phyloP scores from a whole-genome alignment of 2,113 vertebrate species.

The Platichthys stellatus region DNA sequence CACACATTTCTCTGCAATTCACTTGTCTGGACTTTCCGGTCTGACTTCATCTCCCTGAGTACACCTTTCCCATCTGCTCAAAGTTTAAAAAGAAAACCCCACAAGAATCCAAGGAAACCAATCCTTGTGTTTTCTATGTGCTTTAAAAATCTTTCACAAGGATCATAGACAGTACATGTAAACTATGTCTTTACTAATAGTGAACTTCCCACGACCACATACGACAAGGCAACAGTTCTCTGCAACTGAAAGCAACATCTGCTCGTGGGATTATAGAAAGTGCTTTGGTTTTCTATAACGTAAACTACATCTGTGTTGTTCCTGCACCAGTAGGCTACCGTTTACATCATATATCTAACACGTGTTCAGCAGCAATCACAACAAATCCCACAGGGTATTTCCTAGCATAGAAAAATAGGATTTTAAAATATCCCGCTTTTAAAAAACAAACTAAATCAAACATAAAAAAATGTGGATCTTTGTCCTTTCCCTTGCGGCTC shows the following conservation, averaged over 20 bases:
- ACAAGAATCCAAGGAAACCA: neutral
- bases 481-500: neutral
- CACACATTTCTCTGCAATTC: conserved; percentile 15
- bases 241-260: conserved; percentile 40
- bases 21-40: neutral
- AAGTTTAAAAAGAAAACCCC: conserved; percentile 1
- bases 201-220: conserved; percentile 16
- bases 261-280: conserved; percentile 45
- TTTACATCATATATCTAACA: conserved; percentile 12
- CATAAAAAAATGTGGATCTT: conserved; percentile 20
- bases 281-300: conserved; percentile 59
- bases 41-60: conserved; percentile 58
- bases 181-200: conserved; percentile 40
- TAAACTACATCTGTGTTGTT: neutral
- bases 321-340: conserved; percentile 12
- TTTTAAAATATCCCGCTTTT: conserved; percentile 9
- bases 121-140: conserved; percentile 1
- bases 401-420: neutral
- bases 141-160: conserved; percentile 23
- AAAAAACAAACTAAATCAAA: conserved; percentile 5
- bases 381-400: neutral
- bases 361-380: conserved; percentile 12
- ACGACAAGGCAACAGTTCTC: conserved; percentile 45
- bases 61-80: conserved; percentile 17
- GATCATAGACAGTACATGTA: conserved; percentile 22